Base-by-base conservation (phyloP, 2,113 vertebrate species). In the Otolemur garnettii region DNA sequence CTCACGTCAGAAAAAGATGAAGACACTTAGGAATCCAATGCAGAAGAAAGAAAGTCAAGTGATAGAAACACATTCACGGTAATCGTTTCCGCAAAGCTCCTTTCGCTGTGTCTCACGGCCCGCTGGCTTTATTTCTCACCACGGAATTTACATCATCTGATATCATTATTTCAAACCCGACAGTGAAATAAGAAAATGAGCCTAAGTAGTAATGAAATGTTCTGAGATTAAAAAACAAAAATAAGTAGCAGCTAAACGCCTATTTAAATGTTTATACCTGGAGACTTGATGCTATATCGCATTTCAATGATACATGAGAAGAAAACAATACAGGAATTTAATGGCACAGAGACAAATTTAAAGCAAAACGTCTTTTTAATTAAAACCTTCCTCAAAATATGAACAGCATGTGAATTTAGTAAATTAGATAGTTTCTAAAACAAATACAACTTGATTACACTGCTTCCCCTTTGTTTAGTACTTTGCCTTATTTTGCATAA, bases 71-170 rank as follows among this genome's bases (percentile, higher is more conserved):
- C 53, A 84, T 79, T 68, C 79, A 28, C 38, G 19, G 59, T 91
- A 33, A 59, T 50, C 71, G 85, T 75, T 87, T 83, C 53, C 82
- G 64, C 60, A 18, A 87, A 81, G 14, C 33, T 93, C 21, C 64
- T 86, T 88, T 71, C 33, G 14, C 38, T 90, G 21, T 7, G 7
- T 96, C 45, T 79, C 83, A 60, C 60, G 75, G 35, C 24, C 59
- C 30, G 83, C 33, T 97, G 66, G 42, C n/a, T 96, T 97, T 96
- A 84, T 90, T 96, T 83, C n/a, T 96, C 86, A 84, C 77, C 75
- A 68, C 60, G 42, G 60, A 93, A 90, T 93, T 87, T 78, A 62
- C 2, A 72, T 91, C 59, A 35, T 80, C 69, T 82, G 21, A 50
- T 87, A 87, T 75, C 35, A 88, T 89, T 93, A 92, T 72, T 91